A percentile compares a stretch with the other conserved stretches of the same genome.
Evolutionary conservation across 2,113 vertebrate species (phyloP).

Genomic region (Pogonocichla stellata): DNA sequence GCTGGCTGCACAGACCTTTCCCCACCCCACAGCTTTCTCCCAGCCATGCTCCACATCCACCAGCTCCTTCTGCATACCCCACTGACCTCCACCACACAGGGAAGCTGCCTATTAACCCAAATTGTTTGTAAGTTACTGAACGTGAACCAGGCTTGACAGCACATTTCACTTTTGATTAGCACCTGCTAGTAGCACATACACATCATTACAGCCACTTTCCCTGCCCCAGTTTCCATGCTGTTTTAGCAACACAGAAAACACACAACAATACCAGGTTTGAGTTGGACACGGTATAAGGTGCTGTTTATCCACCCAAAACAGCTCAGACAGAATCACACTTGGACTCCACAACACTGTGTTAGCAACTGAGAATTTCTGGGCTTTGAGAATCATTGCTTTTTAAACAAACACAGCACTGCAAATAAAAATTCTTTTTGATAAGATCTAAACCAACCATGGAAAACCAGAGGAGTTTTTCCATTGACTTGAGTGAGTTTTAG

Average conservation of each 20-base stretch:
- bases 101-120: not conserved
- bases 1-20: not conserved
- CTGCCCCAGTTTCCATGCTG: not conserved
- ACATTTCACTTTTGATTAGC: not conserved
- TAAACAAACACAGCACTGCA: not conserved
- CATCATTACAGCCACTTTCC: not conserved
- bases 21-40: not conserved
- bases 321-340: not conserved
- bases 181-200: not conserved
- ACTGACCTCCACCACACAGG: not conserved
- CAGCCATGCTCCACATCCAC: not conserved
- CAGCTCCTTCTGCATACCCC: not conserved
- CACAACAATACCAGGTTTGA: not conserved
- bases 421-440: not conserved
- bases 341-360: not conserved
- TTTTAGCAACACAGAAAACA: not conserved
- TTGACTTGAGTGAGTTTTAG: not conserved
- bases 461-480: not conserved
- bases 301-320: not conserved
- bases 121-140: not conserved
- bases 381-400: not conserved
- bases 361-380: not conserved
- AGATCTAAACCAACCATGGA: not conserved
- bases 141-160: not conserved
- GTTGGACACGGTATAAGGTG: not conserved